Conservation (phyloP, 1,140 invertebrate genomes). For the Amyelois transitella region DNA sequence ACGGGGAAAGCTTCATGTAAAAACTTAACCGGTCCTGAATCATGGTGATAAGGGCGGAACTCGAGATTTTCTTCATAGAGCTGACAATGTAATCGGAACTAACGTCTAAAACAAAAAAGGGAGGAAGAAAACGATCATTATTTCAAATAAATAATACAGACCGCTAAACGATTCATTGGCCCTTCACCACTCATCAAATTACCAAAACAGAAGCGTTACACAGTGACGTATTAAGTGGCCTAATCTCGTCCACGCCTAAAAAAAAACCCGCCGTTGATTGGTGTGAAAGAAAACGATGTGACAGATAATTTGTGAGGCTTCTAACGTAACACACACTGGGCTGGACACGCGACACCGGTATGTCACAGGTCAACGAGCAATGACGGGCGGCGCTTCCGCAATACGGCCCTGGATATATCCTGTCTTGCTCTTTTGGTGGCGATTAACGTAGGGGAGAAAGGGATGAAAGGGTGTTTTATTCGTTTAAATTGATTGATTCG, state of each 20-base stretch:
- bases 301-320: conserved; percentile 10
- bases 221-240: conserved; percentile 3
- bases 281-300: conserved; percentile 9
- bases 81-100: too few species aligned
- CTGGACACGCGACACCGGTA: conserved; percentile 1
- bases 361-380: conserved; percentile 8
- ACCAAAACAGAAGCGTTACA: background rate
- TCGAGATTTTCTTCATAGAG: too few species aligned
- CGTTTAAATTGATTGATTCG: too few species aligned
- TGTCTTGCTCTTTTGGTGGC: background rate
- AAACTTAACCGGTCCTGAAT: too few species aligned
- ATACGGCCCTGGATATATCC: background rate
- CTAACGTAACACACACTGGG: background rate
- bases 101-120: too few species aligned
- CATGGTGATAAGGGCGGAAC: too few species aligned
- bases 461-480: too few species aligned
- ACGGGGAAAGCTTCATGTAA: too few species aligned
- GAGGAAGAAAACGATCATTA: too few species aligned
- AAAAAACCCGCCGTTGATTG: background rate
- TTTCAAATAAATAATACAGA: too few species aligned
- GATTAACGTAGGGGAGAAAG: background rate
- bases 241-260: background rate
- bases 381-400: conserved; percentile 5
- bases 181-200: too few species aligned
- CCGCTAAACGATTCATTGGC: too few species aligned